Conservation (phyloP, 2,113 vertebrate species). For the Brachyhypopomus occidentalis region DNA sequence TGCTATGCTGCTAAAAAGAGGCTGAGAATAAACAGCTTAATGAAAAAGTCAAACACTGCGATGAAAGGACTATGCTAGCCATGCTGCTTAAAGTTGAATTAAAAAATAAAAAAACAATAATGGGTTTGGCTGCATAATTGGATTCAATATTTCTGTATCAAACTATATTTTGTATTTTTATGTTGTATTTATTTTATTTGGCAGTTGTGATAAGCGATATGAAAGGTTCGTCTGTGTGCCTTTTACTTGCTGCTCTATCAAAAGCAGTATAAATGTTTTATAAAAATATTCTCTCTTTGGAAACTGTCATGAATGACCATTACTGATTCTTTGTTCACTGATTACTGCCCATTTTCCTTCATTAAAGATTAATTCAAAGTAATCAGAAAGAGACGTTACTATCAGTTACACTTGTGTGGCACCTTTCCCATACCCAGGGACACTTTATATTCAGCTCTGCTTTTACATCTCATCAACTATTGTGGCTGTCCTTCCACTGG, state of each 20-base stretch:
- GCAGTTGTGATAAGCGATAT: background rate
- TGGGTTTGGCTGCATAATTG: slow-evolving; percentile 20
- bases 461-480: no score
- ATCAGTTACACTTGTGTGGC: no score
- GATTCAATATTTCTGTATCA: slow-evolving; percentile 4
- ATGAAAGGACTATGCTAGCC: background rate
- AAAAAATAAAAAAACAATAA: slow-evolving; percentile 20
- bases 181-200: background rate
- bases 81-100: slow-evolving; percentile 18
- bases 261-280: background rate
- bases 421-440: no score
- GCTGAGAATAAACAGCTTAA: slow-evolving; percentile 1
- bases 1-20: slow-evolving; percentile 39
- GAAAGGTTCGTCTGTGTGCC: background rate
- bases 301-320: no score
- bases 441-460: no score
- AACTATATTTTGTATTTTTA: slow-evolving; percentile 9
- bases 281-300: slow-evolving; percentile 1
- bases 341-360: no score
- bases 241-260: background rate
- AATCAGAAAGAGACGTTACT: no score
- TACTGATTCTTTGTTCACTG: no score
- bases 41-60: slow-evolving; percentile 28
- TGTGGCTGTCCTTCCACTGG: no score
- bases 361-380: no score